Conservation (phyloP, 2,113 vertebrate species). For the Calidris pygmaea region DNA sequence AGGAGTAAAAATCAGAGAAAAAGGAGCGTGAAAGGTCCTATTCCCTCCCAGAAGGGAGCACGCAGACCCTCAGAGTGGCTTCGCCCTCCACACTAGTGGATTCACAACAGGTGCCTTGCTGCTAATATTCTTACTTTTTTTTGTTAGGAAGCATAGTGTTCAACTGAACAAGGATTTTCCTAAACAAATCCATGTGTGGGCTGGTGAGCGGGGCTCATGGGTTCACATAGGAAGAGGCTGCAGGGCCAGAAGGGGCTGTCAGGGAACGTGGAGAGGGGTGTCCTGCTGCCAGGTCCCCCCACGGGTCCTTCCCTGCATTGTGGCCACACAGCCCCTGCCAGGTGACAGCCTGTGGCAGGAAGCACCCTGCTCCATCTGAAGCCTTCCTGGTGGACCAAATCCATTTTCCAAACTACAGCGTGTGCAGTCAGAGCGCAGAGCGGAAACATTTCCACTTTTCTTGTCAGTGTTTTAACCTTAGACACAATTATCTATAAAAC, state of each 20-base stretch:
- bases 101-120: neutral
- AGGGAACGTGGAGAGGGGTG: rapidly evolving
- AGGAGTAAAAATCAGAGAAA: neutral
- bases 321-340: neutral
- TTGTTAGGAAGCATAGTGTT: neutral
- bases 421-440: neutral
- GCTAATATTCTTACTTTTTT: neutral
- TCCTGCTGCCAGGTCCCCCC: neutral
- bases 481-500: neutral
- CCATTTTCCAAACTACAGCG: neutral
- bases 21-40: neutral
- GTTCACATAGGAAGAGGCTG: neutral
- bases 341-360: neutral
- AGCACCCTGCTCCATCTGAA: neutral
- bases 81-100: neutral
- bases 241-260: neutral
- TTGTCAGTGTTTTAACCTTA: neutral
- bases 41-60: neutral
- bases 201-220: rapidly evolving
- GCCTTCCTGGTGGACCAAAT: neutral
- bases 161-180: neutral
- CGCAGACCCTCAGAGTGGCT: neutral
- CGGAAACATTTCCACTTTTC: rapidly evolving
- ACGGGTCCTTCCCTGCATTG: neutral
- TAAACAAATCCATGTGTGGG: neutral